These are phyloP conservation scores for Neuroterus valhalla DNA, from an alignment of 1,140 invertebrate species.

Conservation along the genomic window DNA sequence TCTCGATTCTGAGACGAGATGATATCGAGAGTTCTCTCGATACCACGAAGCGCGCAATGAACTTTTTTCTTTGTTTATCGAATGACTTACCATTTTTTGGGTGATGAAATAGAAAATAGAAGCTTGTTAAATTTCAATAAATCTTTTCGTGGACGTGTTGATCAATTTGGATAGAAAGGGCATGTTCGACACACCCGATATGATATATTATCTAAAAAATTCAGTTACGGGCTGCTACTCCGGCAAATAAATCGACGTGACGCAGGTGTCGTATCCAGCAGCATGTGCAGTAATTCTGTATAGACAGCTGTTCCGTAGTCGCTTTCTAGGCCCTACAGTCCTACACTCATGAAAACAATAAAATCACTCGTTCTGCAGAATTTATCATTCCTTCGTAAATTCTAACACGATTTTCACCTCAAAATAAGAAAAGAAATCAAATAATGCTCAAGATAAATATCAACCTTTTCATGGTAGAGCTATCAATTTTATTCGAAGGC, in stretches of 20 bases:
- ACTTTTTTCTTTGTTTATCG: too few species aligned
- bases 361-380: not conserved
- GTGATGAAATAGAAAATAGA: too few species aligned
- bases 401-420: not conserved
- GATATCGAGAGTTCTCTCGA: too few species aligned
- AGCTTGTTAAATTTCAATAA: too few species aligned
- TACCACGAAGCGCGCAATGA: too few species aligned
- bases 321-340: slow-evolving; percentile 8
- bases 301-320: slow-evolving; percentile 19
- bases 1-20: too few species aligned
- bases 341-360: slow-evolving; percentile 17
- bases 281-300: slow-evolving; percentile 8
- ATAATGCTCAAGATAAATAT: too few species aligned
- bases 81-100: too few species aligned
- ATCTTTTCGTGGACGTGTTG: too few species aligned
- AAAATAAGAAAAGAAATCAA: too few species aligned
- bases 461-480: too few species aligned
- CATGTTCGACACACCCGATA: slow-evolving; percentile 10
- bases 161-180: not conserved
- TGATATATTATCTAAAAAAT: slow-evolving; percentile 21
- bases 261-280: slow-evolving; percentile 26
- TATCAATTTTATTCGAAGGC: too few species aligned
- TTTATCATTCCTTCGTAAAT: slow-evolving; percentile 20
- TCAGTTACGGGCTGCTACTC: not conserved
- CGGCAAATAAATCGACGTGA: slow-evolving; percentile 27